Base-by-base conservation (phyloP, 2,888 invertebrate genomes). In the Laothoe populi region DNA sequence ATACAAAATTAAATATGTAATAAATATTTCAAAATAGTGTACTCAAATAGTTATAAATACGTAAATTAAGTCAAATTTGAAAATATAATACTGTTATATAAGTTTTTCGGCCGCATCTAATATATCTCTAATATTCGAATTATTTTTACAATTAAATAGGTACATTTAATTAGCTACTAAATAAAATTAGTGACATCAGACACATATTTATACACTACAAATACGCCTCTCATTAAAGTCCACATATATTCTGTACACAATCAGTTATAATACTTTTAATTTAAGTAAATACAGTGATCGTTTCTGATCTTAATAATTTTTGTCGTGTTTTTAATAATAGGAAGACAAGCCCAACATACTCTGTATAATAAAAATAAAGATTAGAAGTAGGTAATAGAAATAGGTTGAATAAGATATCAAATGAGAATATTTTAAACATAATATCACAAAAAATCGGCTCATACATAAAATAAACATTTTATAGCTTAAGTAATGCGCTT, bases 51-150 rank as follows among this genome's bases (percentile, higher is more conserved):
- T 31, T 26, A 26, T 4, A 38, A 38, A 38, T 1, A 11, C 38
- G 38, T 38, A 38, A 38, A 16, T 19, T 35, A 49, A 49, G 31
- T 26, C 5, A 16, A 49, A 31, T 35, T 19, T 19, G 4, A 1
- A 31, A 53, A 53, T 53, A 53, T 53, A 53, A 53, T 53, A 53
- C 53, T 53, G 53, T 21, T 35, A 16, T 53, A 31, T 53, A 35
- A 35, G 31, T 53, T 35, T 11, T 35, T 35, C 10, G 19, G n/a
- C 35, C 53, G 35, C 19, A 53, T 35, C n/a, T 35, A 19, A 53
- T 35, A 53, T 19, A 35, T 8, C 19, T 53, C 53, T 35, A 53
- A 35, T 31, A 16, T 53, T 19, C 16, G 35, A 53, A 53, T 35
- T 19, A 35, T 53, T 53, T 19, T 35, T 11, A 53, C 31, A 35